Conservation (phyloP, 2,888 invertebrate genomes). For the Lithodes maja region DNA sequence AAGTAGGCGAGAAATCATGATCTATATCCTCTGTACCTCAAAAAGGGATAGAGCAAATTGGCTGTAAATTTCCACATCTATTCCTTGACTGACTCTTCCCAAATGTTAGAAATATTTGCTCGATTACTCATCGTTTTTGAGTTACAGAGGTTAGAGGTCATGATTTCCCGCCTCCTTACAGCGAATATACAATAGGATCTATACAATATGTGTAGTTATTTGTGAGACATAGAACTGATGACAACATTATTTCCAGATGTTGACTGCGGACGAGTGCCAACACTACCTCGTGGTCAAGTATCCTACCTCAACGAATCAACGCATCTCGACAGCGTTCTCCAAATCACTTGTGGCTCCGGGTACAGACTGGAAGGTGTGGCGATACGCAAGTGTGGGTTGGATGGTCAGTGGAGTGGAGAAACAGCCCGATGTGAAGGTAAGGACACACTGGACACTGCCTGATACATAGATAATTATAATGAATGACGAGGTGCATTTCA, state of each 20-base stretch:
- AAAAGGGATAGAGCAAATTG: no score
- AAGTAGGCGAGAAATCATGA: no score
- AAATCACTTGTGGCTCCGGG: conserved; percentile 86
- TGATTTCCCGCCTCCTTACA: no score
- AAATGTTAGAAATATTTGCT: no score
- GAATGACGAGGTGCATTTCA: no score
- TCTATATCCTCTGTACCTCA: no score
- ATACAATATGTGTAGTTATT: not conserved
- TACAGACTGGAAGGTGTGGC: conserved; percentile 87
- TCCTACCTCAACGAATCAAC: conserved; percentile 85
- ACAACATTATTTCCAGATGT: conserved; percentile 79
- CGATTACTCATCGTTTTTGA: no score
- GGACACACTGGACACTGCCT: not conserved
- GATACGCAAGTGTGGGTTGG: conserved; percentile 83
- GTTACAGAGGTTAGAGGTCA: no score
- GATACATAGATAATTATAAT: no score
- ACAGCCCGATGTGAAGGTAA: conserved; percentile 88
- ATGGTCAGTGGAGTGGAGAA: conserved; percentile 87
- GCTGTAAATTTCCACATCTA: not conserved
- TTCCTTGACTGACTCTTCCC: not conserved
- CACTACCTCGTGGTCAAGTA: conserved; percentile 85
- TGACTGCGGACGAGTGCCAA: conserved; percentile 89
- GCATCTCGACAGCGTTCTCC: conserved; percentile 86
- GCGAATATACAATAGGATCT: no score
- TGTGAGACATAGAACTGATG: no score